Conservation (phyloP, 2,888 invertebrate genomes). For the Eupithecia dodoneata region DNA sequence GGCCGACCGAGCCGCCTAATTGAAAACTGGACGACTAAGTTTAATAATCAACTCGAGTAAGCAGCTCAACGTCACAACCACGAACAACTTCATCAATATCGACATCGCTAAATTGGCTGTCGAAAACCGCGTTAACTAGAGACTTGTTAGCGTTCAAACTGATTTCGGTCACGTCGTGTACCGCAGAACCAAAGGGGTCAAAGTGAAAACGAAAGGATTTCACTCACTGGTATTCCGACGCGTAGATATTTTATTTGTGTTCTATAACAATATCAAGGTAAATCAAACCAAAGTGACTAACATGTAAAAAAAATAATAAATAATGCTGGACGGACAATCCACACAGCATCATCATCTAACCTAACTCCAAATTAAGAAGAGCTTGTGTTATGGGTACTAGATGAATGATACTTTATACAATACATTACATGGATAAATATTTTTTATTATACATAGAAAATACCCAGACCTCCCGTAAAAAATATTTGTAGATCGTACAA, state of each 20-base stretch:
- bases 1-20: constrained; percentile 55
- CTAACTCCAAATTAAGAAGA: too few relatives aligned
- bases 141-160: constrained; percentile 39
- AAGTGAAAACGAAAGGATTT: constrained; percentile 33
- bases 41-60: constrained; percentile 44
- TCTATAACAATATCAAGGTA: constrained; percentile 17
- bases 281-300: constrained; percentile 1
- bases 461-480: too few relatives aligned
- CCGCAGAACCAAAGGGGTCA: constrained; percentile 21
- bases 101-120: constrained; percentile 42
- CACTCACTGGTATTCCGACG: constrained; percentile 19
- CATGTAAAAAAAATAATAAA: not conserved
- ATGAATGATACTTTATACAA: too few relatives aligned
- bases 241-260: constrained; percentile 27
- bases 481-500: too few relatives aligned
- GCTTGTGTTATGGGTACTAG: too few relatives aligned
- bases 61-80: constrained; percentile 40
- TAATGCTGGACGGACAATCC: too few relatives aligned
- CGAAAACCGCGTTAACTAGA: constrained; percentile 41
- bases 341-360: too few relatives aligned
- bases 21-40: constrained; percentile 56
- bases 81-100: constrained; percentile 45
- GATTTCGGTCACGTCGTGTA: constrained; percentile 39
- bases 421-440: too few relatives aligned
- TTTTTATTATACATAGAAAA: too few relatives aligned